phyloP scores from a whole-genome alignment of 2,113 vertebrate genomes.

The Erpornis zantholeuca region DNA sequence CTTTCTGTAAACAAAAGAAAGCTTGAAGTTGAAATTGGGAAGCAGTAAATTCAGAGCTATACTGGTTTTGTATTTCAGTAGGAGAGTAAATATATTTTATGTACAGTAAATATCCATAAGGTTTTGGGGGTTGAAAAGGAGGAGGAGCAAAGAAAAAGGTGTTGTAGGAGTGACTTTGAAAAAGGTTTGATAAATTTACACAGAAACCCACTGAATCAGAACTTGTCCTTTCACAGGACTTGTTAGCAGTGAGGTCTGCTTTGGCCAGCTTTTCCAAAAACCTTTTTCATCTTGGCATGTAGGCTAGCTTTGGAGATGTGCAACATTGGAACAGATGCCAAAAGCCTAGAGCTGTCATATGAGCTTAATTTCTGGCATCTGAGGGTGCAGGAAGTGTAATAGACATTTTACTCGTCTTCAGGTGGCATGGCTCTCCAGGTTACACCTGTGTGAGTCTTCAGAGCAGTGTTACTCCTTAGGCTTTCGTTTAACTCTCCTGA shows the following conservation, averaged over 20 bases:
- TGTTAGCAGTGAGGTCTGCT: not conserved
- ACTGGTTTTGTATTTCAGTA: not conserved
- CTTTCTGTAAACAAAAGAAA: not conserved
- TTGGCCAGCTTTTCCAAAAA: not conserved
- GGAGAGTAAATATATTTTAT: not conserved
- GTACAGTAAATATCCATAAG: not conserved
- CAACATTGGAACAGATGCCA: not conserved
- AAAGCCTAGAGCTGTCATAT: not conserved
- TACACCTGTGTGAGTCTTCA: not conserved
- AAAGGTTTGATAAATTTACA: not conserved
- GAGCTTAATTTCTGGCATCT: not conserved
- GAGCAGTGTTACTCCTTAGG: not conserved
- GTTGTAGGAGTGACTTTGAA: not conserved
- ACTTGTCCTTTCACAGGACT: not conserved
- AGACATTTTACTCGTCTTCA: not conserved
- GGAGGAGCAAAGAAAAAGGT: not conserved
- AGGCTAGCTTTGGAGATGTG: not conserved
- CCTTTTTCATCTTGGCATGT: not conserved
- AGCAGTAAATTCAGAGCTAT: not conserved
- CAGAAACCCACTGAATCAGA: not conserved
- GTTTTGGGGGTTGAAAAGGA: not conserved
- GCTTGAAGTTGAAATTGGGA: not conserved
- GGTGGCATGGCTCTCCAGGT: not conserved
- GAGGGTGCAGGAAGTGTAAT: not conserved
- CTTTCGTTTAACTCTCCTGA: not conserved